A percentile compares a stretch with the other conserved stretches of the same genome.
Conservation (phyloP, 2,113 vertebrate genomes). For the Gadus macrocephalus region DNA sequence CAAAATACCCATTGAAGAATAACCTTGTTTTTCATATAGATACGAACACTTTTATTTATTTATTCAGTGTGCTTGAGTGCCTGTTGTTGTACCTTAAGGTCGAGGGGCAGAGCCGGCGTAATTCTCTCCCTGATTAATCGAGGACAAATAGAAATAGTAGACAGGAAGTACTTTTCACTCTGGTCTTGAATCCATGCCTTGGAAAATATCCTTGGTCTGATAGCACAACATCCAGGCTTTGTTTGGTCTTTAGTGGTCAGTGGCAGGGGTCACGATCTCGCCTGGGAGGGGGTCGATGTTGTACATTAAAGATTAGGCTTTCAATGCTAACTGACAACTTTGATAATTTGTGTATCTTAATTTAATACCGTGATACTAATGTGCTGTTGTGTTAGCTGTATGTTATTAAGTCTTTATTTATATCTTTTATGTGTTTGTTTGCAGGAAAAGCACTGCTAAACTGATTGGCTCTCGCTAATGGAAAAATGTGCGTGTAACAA, state of each 20-base stretch:
- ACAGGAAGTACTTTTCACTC: background rate
- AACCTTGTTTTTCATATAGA: too few relatives aligned
- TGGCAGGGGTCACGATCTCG: background rate
- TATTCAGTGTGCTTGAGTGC: background rate
- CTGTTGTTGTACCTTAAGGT: background rate
- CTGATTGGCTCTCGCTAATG: conserved; percentile 14
- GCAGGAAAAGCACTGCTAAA: background rate
- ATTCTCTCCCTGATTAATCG: background rate
- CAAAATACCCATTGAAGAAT: background rate
- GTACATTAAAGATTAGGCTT: too few relatives aligned
- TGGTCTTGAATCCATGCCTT: conserved; percentile 1
- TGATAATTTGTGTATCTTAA: too few relatives aligned
- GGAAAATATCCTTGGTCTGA: background rate
- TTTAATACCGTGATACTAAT: too few relatives aligned
- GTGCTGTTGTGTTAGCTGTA: too few relatives aligned
- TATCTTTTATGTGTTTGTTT: background rate
- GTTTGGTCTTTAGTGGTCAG: background rate
- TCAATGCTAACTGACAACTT: too few relatives aligned
- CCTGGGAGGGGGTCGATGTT: too few relatives aligned
- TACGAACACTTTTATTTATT: too few relatives aligned
- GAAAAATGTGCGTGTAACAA: conserved; percentile 44
- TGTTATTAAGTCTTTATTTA: background rate
- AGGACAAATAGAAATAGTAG: background rate
- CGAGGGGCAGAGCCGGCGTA: background rate
- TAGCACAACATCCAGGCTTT: conserved; percentile 20